These are phyloP conservation scores for Sylvietta virens DNA, from an alignment of 2,113 vertebrate genomes.

Conservation along the genomic window DNA sequence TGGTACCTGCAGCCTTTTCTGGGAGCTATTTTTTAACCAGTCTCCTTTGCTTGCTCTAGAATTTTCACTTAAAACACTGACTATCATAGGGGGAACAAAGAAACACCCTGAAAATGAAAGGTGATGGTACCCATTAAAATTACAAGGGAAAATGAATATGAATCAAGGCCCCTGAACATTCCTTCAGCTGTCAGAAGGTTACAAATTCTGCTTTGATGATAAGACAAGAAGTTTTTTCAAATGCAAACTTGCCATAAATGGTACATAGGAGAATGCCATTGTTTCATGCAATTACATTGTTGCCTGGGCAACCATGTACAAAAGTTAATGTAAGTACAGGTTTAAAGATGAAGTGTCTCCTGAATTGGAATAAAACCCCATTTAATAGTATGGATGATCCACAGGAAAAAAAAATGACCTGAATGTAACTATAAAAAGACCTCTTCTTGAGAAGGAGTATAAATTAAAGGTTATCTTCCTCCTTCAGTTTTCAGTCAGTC, in stretches of 20 bases:
- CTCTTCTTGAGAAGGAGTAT: constrained; percentile 24
- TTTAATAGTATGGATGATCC: constrained; percentile 47
- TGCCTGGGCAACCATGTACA: constrained; percentile 72
- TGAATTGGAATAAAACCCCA: constrained; percentile 55
- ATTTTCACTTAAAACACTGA: constrained; percentile 45
- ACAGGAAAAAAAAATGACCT: constrained; percentile 17
- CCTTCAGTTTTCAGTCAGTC: constrained; percentile 26
- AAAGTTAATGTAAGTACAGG: constrained; percentile 72
- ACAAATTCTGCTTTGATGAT: constrained; percentile 65
- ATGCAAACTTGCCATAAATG: constrained; percentile 61
- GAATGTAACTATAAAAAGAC: constrained; percentile 47
- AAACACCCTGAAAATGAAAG: constrained; percentile 53
- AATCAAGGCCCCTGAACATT: constrained; percentile 55
- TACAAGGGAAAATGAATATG: constrained; percentile 57
- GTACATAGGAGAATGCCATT: constrained; percentile 69
- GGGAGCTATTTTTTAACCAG: constrained; percentile 51
- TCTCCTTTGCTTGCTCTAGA: constrained; percentile 15
- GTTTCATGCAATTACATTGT: constrained; percentile 75
- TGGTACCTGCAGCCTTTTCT: constrained; percentile 46
- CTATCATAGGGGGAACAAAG: background rate
- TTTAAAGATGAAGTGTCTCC: constrained; percentile 68
- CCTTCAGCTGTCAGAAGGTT: constrained; percentile 63
- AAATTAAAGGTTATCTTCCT: constrained; percentile 65
- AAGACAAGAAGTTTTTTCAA: constrained; percentile 61
- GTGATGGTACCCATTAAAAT: constrained; percentile 59